Evolutionary conservation across 2,888 invertebrate genomes (phyloP), one percentile per base, ranked within the genome.

Genomic region (Archaeoteleia sp.): DNA sequence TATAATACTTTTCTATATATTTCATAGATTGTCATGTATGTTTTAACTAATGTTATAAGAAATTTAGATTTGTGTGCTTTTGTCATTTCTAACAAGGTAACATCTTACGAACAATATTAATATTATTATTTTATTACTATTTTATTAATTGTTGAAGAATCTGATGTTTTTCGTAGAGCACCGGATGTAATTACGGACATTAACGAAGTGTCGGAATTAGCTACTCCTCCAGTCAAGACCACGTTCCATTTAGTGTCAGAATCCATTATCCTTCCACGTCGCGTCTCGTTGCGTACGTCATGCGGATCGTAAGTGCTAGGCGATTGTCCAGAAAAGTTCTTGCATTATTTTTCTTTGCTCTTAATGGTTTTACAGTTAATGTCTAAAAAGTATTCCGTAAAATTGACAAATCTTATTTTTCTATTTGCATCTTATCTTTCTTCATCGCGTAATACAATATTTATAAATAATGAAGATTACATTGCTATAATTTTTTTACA

Each of bases 201-300:
- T 82, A 82, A 82, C 80, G 77, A 81, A 82, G 78, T 82, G 81
- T 82, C 75, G 77, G 77, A 80, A 82, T 82, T 80, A 82, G 80
- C 80, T 77, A 72, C 75, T 74, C 67, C 74, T 73, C 71, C 67
- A 71, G 68, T 71, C 73, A 71, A 71, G 77, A 74, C 74, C 75
- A 74, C 80, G 78, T 80, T 74, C 76, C 79, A 79, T 81, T 81
- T 80, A 82, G 79, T 81, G 80, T 77, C 75, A 75, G 78, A 82
- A 81, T 79, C 80, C 78, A 82, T 82, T 82, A 82, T 81, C 78
- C 76, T 71, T 72, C 73, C 70, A 48, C 67, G 72, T 72, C 69
- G 62, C 61, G 62, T 73, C 71, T 73, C 68, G 65, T 74, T 74
- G 73, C 70, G 68, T 62, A 51, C 39, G 60, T 67, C 71, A 49